These are phyloP conservation scores for Eurytoma californica DNA, from an alignment of 2,888 invertebrate species.

Conservation along the genomic window DNA sequence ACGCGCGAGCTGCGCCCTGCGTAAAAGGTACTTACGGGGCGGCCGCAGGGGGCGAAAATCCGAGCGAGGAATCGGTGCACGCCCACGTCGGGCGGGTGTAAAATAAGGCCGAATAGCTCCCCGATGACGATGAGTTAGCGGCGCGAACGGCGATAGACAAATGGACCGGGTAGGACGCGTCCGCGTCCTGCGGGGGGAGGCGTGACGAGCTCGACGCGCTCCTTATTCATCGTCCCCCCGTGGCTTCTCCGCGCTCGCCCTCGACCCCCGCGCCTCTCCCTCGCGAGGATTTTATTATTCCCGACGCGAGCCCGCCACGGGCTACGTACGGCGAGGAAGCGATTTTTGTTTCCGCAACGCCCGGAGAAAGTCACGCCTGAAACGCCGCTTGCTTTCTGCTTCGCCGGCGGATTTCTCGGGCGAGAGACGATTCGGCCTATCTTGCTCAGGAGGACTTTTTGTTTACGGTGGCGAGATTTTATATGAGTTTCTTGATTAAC, in stretches of 20 bases:
- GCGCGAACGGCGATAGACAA: conserved; percentile 34
- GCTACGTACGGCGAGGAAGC: neutral
- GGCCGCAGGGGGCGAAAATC: conserved; percentile 16
- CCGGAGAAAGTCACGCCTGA: too few species aligned
- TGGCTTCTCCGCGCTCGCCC: conserved; percentile 33
- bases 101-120: conserved; percentile 68
- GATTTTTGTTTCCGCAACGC: neutral
- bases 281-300: neutral
- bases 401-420: too few species aligned
- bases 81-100: conserved; percentile 62
- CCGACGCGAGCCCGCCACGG: neutral
- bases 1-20: neutral
- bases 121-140: conserved; percentile 63
- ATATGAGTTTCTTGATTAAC: too few species aligned
- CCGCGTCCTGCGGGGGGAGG: conserved; percentile 19
- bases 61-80: conserved; percentile 57
- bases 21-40: conserved; percentile 6
- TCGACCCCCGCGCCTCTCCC: neutral
- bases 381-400: too few species aligned
- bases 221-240: conserved; percentile 55
- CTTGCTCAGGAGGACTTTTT: too few species aligned
- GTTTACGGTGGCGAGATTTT: too few species aligned
- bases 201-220: conserved; percentile 35
- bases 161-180: conserved; percentile 23
- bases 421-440: too few species aligned